phyloP scores from a whole-genome alignment of 2,113 vertebrate genomes.

The Accipiter cooperii region DNA sequence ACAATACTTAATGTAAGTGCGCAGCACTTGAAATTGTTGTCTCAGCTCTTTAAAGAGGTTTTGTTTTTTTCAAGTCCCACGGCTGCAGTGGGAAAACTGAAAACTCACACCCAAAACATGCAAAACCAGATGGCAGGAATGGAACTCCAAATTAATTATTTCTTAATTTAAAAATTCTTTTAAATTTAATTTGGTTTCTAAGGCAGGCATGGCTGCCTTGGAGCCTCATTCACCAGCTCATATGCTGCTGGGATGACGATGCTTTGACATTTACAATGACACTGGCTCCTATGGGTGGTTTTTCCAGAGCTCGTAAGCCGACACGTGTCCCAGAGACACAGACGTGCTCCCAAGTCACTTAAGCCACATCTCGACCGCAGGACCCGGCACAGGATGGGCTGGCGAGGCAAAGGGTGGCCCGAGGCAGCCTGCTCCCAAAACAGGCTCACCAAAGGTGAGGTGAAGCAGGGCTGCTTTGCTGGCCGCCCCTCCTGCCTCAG shows the following conservation, averaged over 20 bases:
- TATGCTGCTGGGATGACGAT: not conserved
- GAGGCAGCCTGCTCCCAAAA: not conserved
- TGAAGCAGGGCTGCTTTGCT: not conserved
- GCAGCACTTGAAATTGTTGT: not conserved
- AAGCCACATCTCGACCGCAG: not conserved
- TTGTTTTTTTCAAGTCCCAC: not conserved
- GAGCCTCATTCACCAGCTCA: not conserved
- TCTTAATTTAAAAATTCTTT: slow-evolving; percentile 10
- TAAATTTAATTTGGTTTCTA: not conserved
- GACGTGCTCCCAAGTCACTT: not conserved
- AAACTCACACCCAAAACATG: not conserved
- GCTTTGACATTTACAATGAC: not conserved
- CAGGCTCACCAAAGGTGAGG: not conserved
- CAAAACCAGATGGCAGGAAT: not conserved
- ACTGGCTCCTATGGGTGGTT: not conserved
- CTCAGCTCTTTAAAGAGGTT: not conserved
- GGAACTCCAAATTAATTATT: not conserved
- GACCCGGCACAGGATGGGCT: not conserved
- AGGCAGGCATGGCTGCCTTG: not conserved
- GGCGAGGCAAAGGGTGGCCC: not conserved
- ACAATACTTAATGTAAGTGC: not conserved
- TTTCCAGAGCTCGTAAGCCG: not conserved
- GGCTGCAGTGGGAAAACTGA: not conserved
- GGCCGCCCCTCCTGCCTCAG: not conserved
- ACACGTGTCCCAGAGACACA: not conserved